Evolutionary conservation across 2,797 vertebrate species (phyloP).

Genomic region (Microcaecilia unicolor): DNA sequence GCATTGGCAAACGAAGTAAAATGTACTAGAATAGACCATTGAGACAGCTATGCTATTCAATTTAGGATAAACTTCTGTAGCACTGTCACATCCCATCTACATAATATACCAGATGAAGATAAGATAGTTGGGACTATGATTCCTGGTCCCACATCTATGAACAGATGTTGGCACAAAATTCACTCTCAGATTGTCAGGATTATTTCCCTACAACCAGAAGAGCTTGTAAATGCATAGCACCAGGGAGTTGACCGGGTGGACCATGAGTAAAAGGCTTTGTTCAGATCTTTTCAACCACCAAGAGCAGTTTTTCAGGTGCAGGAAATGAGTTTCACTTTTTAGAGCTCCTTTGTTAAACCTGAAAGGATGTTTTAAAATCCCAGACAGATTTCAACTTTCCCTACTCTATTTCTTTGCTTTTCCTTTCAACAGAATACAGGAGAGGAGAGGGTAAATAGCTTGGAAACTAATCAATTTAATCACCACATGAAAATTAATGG

Average conservation of each 20-base stretch:
- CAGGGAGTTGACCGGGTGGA: background rate
- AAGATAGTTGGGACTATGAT: too few species aligned
- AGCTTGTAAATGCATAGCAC: background rate
- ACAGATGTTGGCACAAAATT: too few species aligned
- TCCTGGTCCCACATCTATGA: too few species aligned
- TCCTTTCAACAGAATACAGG: background rate
- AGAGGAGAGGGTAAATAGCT: background rate
- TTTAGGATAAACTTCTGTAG: too few species aligned
- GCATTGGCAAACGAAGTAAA: too few species aligned
- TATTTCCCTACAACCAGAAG: too few species aligned
- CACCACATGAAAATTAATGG: constrained; percentile 1
- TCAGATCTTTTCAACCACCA: background rate
- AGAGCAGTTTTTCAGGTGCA: background rate
- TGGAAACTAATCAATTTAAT: constrained; percentile 1
- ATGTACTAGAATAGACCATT: too few species aligned
- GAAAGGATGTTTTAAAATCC: background rate
- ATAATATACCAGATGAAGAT: too few species aligned
- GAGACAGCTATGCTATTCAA: too few species aligned
- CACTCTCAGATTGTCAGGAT: too few species aligned
- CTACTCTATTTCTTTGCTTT: background rate
- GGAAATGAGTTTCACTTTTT: background rate
- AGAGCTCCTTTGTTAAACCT: constrained; percentile 8
- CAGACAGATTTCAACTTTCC: background rate
- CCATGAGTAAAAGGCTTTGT: background rate
- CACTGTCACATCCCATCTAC: too few species aligned